Conservation (phyloP, 2,888 invertebrate species). For the Clistopyga incitator region DNA sequence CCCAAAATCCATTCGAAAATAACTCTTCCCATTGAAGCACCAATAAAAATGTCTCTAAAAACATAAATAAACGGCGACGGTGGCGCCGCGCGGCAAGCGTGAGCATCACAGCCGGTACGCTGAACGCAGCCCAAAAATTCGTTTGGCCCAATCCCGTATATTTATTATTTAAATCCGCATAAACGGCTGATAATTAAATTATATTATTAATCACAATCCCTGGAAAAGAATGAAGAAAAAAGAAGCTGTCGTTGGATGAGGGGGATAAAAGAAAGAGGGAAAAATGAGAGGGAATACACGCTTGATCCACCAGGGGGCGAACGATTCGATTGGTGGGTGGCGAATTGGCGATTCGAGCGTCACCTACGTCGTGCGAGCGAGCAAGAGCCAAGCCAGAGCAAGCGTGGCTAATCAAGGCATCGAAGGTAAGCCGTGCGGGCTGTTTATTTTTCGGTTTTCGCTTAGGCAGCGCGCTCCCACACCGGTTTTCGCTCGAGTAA, state of each 20-base stretch:
- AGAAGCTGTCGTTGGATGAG: not conserved
- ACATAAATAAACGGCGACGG: not conserved
- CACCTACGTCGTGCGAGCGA: constrained; percentile 65
- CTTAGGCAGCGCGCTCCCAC: constrained; percentile 74
- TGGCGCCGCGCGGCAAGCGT: not conserved
- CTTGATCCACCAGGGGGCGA: constrained; percentile 60
- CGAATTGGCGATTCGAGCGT: constrained; percentile 61
- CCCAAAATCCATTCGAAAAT: not conserved
- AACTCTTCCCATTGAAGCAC: not conserved
- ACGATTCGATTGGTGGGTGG: constrained; percentile 25
- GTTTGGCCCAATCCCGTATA: too few species aligned
- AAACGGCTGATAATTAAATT: too few species aligned
- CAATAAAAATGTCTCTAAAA: not conserved
- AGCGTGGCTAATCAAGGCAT: constrained; percentile 96
- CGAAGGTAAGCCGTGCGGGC: constrained; percentile 88
- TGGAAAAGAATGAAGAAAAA: not conserved
- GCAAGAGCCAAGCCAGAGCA: constrained; percentile 76
- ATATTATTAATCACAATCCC: not conserved
- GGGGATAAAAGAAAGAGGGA: too few species aligned
- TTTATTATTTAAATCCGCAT: too few species aligned
- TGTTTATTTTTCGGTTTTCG: constrained; percentile 81
- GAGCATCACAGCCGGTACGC: too few species aligned
- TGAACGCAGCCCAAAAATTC: too few species aligned
- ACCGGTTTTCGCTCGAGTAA: constrained; percentile 76
- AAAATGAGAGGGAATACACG: too few species aligned